A percentile compares a stretch with the other conserved stretches of the same genome.
Evolutionary conservation across 2,797 vertebrate species (phyloP).

Genomic region (Neoniphon sammara): DNA sequence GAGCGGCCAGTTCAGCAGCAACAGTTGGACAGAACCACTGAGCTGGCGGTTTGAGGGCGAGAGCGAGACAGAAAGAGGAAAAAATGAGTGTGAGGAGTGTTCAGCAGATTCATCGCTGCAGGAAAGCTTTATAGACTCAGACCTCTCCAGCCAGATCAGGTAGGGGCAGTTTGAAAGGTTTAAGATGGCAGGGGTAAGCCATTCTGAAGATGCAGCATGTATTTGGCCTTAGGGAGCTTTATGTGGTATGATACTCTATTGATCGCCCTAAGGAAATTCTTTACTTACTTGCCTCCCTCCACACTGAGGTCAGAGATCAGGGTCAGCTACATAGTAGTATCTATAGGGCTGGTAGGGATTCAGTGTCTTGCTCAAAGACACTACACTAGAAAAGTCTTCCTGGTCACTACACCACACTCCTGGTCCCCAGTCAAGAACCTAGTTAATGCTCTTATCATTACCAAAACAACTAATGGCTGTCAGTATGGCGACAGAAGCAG

Average conservation of each 20-base stretch:
- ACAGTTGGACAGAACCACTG: constrained; percentile 4
- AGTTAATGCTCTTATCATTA: constrained; percentile 6
- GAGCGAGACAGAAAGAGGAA: neutral
- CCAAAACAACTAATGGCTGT: constrained; percentile 15
- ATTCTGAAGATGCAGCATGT: constrained; percentile 10
- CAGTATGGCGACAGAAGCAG: constrained; percentile 40
- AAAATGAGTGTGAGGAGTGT: constrained; percentile 1
- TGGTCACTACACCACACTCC: constrained; percentile 7
- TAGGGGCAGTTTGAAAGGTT: neutral
- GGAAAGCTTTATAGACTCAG: constrained; percentile 1
- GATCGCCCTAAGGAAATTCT: no score
- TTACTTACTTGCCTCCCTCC: no score
- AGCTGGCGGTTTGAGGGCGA: constrained; percentile 25
- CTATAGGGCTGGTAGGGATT: constrained; percentile 12
- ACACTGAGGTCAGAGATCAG: constrained; percentile 15
- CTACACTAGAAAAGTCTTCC: constrained; percentile 19
- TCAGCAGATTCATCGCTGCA: constrained; percentile 1
- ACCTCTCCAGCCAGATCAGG: neutral
- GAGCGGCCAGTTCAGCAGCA: constrained; percentile 6
- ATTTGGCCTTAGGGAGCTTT: constrained; percentile 12
- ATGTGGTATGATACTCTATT: constrained; percentile 16
- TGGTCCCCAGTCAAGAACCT: no score
- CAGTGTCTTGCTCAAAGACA: constrained; percentile 6
- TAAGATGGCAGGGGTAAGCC: constrained; percentile 16
- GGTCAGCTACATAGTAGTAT: constrained; percentile 24